Percentiles rank a stretch among this genome's conserved stretches.
Evolutionary conservation across 2,888 invertebrate genomes (phyloP).

Genomic region (Lasioglossum vierecki): DNA sequence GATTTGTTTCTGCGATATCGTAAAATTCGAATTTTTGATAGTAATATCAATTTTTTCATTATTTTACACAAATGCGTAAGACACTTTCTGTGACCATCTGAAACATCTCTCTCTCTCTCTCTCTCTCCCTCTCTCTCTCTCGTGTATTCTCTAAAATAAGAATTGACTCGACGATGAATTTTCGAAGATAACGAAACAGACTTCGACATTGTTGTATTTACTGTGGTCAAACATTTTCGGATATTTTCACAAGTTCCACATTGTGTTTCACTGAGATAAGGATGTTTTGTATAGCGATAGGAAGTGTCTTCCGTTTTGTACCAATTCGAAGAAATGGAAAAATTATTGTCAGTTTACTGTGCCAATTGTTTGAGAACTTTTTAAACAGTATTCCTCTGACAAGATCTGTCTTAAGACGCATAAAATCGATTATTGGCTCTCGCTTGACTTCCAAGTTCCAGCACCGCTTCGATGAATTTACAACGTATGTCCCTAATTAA

Average conservation of each 20-base stretch:
- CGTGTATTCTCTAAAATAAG: background rate
- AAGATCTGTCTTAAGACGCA: conserved; percentile 33
- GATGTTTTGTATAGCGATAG: conserved; percentile 9
- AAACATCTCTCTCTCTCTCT: conserved; percentile 28
- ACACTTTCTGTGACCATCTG: background rate
- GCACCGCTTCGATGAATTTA: conserved; percentile 57
- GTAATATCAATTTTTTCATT: conserved; percentile 26
- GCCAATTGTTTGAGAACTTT: conserved; percentile 38
- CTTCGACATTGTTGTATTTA: background rate
- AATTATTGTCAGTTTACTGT: conserved; percentile 28
- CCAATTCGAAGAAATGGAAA: background rate
- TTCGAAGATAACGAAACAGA: background rate
- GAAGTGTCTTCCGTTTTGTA: conserved; percentile 17
- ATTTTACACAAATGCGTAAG: conserved; percentile 21
- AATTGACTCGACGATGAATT: background rate
- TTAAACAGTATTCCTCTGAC: conserved; percentile 37
- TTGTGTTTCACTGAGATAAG: background rate
- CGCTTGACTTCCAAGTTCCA: conserved; percentile 53
- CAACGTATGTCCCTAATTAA: conserved; percentile 56
- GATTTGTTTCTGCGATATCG: conserved; percentile 41
- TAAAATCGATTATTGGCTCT: conserved; percentile 51
- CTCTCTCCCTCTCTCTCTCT: conserved; percentile 32
- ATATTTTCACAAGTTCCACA: background rate
- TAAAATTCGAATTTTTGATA: conserved; percentile 35
- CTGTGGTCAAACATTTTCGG: background rate